Conservation (phyloP, 2,888 invertebrate genomes). For the Andrena minutula region DNA sequence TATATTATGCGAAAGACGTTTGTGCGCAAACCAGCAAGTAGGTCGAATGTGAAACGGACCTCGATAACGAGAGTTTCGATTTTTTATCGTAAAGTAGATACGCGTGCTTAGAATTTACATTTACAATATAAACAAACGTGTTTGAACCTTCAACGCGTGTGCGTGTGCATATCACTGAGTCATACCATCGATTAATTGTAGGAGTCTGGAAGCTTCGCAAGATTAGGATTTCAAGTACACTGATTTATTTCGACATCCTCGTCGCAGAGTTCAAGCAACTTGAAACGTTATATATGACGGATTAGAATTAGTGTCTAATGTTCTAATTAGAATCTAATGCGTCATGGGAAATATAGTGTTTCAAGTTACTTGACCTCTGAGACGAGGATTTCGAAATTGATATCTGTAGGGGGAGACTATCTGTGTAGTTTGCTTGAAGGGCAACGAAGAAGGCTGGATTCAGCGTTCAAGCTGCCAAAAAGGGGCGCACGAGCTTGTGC, state of each 20-base stretch:
- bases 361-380: not conserved
- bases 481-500: too few species aligned
- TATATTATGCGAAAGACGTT: constrained; percentile 26
- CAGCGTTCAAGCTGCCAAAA: too few species aligned
- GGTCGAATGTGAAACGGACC: constrained; percentile 56
- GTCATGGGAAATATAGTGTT: not conserved
- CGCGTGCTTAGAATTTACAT: constrained; percentile 11
- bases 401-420: not conserved
- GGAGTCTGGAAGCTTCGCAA: not conserved
- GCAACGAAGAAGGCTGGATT: too few species aligned
- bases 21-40: constrained; percentile 36
- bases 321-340: not conserved
- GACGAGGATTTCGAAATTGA: not conserved
- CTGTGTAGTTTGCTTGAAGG: too few species aligned
- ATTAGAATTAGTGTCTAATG: too few species aligned
- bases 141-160: not conserved
- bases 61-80: constrained; percentile 39
- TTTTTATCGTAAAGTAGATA: constrained; percentile 4
- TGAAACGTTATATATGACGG: not conserved
- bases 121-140: not conserved
- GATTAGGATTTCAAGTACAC: not conserved
- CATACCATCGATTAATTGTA: too few species aligned
- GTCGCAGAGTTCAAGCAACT: not conserved
- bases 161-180: too few species aligned
- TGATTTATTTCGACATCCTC: not conserved